Evolutionary conservation across 2,888 invertebrate genomes (phyloP), one percentile per base, ranked within the genome.

Genomic region (Meganola albula): DNA sequence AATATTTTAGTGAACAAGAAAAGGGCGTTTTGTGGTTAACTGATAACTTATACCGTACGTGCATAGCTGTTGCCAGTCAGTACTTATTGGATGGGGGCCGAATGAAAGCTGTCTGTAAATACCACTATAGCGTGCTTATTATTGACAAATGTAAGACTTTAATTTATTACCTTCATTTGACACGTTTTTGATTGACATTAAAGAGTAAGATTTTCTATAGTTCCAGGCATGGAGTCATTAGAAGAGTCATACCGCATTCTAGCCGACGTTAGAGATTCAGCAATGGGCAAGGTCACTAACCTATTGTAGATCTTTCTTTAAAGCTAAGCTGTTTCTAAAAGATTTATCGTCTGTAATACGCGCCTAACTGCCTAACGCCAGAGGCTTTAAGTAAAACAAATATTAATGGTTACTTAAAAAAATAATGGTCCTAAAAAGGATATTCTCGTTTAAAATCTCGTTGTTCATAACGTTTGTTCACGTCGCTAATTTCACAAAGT

Each of bases 21-120:
- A 80, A 82, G 51, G 86, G 85, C 0, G 88, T 88, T 58, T 63
- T 88, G 43, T 90, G 89, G 89, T 57, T 90, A 7, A 88, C 88
- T 0, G 87, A 89, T 46, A 88, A 89, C 53, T 67, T 89, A 27
- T 78, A 82, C 36, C 53, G 86, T 4, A 78, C 85, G 1, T 47
- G 79, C 1, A 78, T 88, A 10, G 82, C 80, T 1, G 74, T 86
- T 1, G 74, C 80, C 1, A 74, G 78, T 31, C 62, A 71, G 29
- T 85, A 73, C 40, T 38, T 76, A 4, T 46, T 79, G 0, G 87
- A 87, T 25, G 87, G 83, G 1, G 87, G 87, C 2, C 74, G 85
- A 22, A 76, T 78, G 38, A 83, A 88, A 45, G 84, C 79, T 1
- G 67, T 80, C 30, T 78, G 82, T 50, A 78, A 87, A 70, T 89